These are phyloP conservation scores for Neocrepidodera transversa DNA, from an alignment of 2,888 invertebrate genomes.

Conservation along the genomic window DNA sequence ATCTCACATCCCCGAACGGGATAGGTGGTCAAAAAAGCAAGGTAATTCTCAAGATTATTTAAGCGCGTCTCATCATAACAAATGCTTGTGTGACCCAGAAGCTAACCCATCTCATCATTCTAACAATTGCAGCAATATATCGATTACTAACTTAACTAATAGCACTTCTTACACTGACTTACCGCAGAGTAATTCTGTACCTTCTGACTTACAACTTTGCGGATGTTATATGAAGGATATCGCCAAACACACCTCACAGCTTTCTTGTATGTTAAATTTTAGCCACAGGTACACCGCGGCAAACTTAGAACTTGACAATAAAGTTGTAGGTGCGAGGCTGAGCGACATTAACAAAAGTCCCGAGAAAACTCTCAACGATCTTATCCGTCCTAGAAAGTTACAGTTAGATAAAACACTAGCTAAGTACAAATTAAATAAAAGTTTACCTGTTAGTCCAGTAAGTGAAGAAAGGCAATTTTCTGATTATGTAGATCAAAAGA, in stretches of 20 bases:
- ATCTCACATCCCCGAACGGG: constrained; percentile 71
- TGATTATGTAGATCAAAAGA: constrained; percentile 53
- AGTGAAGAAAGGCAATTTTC: constrained; percentile 70
- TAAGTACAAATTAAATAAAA: constrained; percentile 66
- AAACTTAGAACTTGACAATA: constrained; percentile 29
- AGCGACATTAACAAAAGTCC: constrained; percentile 50
- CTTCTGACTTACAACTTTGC: constrained; percentile 57
- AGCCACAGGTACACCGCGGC: constrained; percentile 37
- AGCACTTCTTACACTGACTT: constrained; percentile 39
- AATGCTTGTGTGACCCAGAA: constrained; percentile 46
- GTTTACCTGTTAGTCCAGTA: constrained; percentile 83
- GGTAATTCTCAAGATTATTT: constrained; percentile 38
- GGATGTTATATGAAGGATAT: constrained; percentile 59
- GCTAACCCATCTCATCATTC: constrained; percentile 35
- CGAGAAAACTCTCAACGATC: constrained; percentile 48
- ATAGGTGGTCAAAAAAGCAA: constrained; percentile 54
- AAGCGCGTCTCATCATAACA: constrained; percentile 39
- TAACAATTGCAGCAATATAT: constrained; percentile 44
- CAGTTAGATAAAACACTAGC: constrained; percentile 56
- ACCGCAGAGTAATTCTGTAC: constrained; percentile 51
- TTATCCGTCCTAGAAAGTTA: constrained; percentile 55
- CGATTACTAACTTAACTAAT: constrained; percentile 48
- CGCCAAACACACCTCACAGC: constrained; percentile 52
- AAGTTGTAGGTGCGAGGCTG: constrained; percentile 41
- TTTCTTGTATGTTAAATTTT: constrained; percentile 47